Conservation (phyloP, 2,113 vertebrate genomes). For the Lophura nycthemera region DNA sequence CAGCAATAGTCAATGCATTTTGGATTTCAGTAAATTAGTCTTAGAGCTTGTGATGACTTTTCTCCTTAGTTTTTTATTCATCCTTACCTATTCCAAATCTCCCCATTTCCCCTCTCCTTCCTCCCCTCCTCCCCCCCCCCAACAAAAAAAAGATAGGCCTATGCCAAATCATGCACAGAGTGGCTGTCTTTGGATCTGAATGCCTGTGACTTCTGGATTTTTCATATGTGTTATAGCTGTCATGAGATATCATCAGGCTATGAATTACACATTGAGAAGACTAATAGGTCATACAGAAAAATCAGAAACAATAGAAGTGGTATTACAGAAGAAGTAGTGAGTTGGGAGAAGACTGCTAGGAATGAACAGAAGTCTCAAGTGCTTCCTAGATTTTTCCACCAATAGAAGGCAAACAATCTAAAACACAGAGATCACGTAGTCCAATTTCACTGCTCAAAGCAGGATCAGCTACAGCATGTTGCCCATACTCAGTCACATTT, state of each 20-base stretch:
- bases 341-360: neutral
- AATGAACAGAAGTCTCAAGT: neutral
- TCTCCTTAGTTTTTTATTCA: neutral
- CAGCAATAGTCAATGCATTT: neutral
- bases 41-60: neutral
- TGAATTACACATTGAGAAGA: neutral
- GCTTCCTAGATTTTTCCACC: neutral
- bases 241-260: constrained; percentile 6
- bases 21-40: neutral
- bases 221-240: constrained; percentile 6
- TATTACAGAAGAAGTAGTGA: neutral
- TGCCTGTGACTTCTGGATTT: neutral
- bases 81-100: neutral
- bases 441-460: neutral
- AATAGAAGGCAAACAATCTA: neutral
- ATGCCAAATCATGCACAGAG: neutral
- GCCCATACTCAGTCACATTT: neutral
- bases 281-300: neutral
- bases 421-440: neutral
- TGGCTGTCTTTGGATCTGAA: neutral
- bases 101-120: no score
- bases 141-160: neutral
- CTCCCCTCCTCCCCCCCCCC: no score
- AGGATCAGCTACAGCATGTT: neutral
- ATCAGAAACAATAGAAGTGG: neutral